phyloP scores from a whole-genome alignment of 2,888 invertebrate genomes.

The Eustalomyia histrio region DNA sequence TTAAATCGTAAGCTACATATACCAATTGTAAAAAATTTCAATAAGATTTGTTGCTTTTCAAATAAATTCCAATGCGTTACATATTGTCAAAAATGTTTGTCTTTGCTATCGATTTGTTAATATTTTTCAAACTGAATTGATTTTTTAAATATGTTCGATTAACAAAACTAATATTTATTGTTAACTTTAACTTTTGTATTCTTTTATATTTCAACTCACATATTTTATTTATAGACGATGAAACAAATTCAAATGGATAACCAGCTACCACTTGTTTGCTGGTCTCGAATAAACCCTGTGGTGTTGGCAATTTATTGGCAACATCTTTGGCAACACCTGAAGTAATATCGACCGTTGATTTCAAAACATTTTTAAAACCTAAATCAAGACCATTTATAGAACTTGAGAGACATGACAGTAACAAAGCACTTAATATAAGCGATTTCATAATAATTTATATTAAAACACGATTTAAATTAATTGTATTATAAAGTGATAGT shows the following conservation, averaged over 20 bases:
- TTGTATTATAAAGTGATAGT: background rate
- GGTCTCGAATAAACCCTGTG: slow-evolving; percentile 71
- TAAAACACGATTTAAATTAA: background rate
- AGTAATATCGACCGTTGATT: slow-evolving; percentile 69
- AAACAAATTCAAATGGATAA: slow-evolving; percentile 76
- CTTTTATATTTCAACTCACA: slow-evolving; percentile 69
- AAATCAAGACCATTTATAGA: slow-evolving; percentile 63
- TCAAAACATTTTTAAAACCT: slow-evolving; percentile 68
- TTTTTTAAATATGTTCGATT: too few species aligned
- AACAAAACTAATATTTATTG: too few species aligned
- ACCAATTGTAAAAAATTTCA: too few species aligned
- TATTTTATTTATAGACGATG: slow-evolving; percentile 72
- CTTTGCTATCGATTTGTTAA: too few species aligned
- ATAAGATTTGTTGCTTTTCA: too few species aligned
- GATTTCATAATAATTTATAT: slow-evolving; percentile 29
- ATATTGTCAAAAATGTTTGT: too few species aligned
- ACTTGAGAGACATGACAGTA: slow-evolving; percentile 2
- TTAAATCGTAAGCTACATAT: too few species aligned
- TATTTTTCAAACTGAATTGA: too few species aligned
- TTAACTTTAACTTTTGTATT: too few species aligned
- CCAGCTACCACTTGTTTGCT: slow-evolving; percentile 77
- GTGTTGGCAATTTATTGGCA: slow-evolving; percentile 70
- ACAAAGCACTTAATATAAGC: background rate
- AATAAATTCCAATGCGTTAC: too few species aligned
- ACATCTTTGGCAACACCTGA: slow-evolving; percentile 68